Conservation (phyloP, 1,140 invertebrate species). For the Bombus turneri region DNA sequence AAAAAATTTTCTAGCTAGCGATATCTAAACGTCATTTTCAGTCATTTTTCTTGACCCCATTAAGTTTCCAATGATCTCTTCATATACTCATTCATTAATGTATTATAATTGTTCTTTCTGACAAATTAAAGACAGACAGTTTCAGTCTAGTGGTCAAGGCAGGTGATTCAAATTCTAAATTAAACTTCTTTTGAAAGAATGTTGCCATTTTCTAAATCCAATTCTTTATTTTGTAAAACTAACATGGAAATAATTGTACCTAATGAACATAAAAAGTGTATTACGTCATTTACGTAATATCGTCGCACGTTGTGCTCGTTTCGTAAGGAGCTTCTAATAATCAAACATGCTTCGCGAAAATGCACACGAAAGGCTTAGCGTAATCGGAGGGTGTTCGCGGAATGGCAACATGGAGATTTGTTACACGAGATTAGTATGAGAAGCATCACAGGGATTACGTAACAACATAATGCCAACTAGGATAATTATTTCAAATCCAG, state of each 20-base stretch:
- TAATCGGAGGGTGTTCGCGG: background rate
- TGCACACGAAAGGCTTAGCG: background rate
- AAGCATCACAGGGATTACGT: constrained; percentile 3
- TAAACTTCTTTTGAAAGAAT: background rate
- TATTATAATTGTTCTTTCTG: background rate
- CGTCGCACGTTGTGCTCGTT: too few species aligned
- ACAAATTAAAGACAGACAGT: background rate
- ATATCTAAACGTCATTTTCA: background rate
- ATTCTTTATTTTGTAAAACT: background rate
- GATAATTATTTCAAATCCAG: constrained; percentile 4
- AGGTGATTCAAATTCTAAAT: too few species aligned
- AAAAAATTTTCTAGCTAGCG: constrained; percentile 4
- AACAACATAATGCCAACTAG: constrained; percentile 8
- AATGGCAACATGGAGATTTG: constrained; percentile 14
- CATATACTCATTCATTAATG: background rate
- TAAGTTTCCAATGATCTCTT: background rate
- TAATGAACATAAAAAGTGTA: background rate
- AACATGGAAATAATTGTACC: background rate
- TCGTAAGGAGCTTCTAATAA: constrained; percentile 7
- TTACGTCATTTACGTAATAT: too few species aligned
- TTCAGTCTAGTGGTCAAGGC: background rate
- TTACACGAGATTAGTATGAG: constrained; percentile 10
- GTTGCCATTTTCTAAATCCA: background rate
- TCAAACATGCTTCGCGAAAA: constrained; percentile 6
- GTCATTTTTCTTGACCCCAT: background rate